These are phyloP conservation scores for Heliocidaris tuberculata DNA, from an alignment of 35 echinoderm and acorn worm species.

Conservation along the genomic window DNA sequence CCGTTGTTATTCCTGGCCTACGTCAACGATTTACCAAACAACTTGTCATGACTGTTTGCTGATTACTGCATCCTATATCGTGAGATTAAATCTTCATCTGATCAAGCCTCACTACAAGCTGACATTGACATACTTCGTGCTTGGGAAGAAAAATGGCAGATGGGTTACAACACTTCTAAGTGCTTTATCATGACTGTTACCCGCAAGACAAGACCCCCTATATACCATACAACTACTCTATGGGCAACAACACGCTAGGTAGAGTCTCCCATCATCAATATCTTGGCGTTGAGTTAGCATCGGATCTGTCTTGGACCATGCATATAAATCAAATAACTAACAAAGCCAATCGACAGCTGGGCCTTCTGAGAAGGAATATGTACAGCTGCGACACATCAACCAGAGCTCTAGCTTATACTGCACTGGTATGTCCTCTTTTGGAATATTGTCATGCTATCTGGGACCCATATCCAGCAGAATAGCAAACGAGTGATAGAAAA, in stretches of 20 bases:
- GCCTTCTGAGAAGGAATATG: constrained; percentile 53
- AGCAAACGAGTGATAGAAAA: no score
- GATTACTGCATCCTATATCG: constrained; percentile 76
- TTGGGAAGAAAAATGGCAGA: constrained; percentile 50
- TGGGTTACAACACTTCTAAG: constrained; percentile 49
- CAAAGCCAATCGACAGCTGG: constrained; percentile 56
- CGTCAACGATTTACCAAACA: constrained; percentile 56
- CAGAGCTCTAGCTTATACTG: no score
- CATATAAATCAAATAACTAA: constrained; percentile 49
- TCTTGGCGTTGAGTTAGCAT: constrained; percentile 45
- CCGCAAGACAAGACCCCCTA: constrained; percentile 42
- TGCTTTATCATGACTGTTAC: constrained; percentile 43
- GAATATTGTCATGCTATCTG: constrained; percentile 64
- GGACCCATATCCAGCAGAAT: constrained; percentile 21
- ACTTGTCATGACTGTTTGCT: constrained; percentile 64
- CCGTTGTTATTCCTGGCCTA: constrained; percentile 64
- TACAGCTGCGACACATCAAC: constrained; percentile 48
- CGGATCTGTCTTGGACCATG: constrained; percentile 30
- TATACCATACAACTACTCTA: not conserved
- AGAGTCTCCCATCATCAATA: constrained; percentile 45
- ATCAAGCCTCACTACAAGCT: constrained; percentile 19
- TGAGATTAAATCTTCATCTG: constrained; percentile 32
- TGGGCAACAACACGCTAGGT: constrained; percentile 25
- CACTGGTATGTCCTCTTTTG: constrained; percentile 47
- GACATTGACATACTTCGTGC: not conserved